Conservation (phyloP, 2,113 vertebrate species). For the Buteo buteo region DNA sequence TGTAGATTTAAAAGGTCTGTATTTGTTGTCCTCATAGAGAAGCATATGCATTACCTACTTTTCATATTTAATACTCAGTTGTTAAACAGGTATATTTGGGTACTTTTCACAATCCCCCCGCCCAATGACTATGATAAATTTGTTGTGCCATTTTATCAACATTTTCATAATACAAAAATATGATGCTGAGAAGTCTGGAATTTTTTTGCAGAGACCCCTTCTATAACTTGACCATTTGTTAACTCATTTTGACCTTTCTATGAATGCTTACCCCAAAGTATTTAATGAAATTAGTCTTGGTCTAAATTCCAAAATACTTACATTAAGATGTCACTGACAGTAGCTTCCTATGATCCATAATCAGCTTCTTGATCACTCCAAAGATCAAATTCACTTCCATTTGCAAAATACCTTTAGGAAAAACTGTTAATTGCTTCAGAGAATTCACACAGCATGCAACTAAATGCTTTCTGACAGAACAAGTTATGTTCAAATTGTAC, state of each 20-base stretch:
- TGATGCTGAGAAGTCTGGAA: background rate
- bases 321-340: background rate
- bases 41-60: background rate
- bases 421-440: background rate
- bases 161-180: background rate
- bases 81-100: too few relatives aligned
- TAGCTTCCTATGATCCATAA: background rate
- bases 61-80: background rate
- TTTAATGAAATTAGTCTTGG: background rate
- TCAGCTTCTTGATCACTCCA: background rate
- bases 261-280: background rate
- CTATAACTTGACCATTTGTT: background rate
- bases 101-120: background rate
- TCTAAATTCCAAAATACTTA: constrained; percentile 1
- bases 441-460: background rate
- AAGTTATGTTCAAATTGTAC: constrained; percentile 72
- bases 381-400: background rate
- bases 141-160: background rate
- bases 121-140: background rate
- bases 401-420: constrained; percentile 1
- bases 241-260: background rate
- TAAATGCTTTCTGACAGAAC: constrained; percentile 7
- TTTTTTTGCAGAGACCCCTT: background rate
- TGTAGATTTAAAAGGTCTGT: background rate
- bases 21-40: background rate